phyloP scores from a whole-genome alignment of 2,888 invertebrate genomes.

The Sycophila texana region DNA sequence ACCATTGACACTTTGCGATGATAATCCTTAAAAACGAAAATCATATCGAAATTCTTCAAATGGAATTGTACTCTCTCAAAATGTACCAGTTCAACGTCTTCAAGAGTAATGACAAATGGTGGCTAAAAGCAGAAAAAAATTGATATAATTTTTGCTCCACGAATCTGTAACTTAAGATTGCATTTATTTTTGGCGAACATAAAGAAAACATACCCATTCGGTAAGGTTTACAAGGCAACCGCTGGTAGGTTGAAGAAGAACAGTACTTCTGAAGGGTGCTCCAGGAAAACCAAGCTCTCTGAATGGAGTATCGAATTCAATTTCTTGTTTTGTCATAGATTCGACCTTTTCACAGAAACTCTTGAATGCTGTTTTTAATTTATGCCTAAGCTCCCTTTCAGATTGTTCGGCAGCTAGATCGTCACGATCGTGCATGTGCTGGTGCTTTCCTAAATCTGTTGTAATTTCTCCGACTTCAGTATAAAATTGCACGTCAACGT shows the following conservation, averaged over 20 bases:
- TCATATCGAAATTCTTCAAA: slow-evolving; percentile 99
- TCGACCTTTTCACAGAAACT: slow-evolving; percentile 98
- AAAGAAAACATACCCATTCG: slow-evolving; percentile 85
- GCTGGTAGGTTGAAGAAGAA: slow-evolving; percentile 96
- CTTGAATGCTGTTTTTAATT: slow-evolving; percentile 97
- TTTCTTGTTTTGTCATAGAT: slow-evolving; percentile 94
- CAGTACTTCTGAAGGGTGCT: slow-evolving; percentile 97
- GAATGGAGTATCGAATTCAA: slow-evolving; percentile 99
- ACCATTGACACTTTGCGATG: slow-evolving; percentile 95
- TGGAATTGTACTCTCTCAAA: slow-evolving; percentile 99
- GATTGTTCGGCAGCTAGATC: slow-evolving; percentile 99
- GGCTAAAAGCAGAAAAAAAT: slow-evolving; percentile 78
- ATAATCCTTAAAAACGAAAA: slow-evolving; percentile 99
- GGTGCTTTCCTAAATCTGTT: slow-evolving; percentile 99
- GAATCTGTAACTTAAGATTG: not conserved
- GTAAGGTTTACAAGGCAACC: slow-evolving; percentile 98
- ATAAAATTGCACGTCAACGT: slow-evolving; percentile 99
- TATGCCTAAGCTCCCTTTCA: slow-evolving; percentile 96
- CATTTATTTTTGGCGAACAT: not conserved
- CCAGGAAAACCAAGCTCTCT: slow-evolving; percentile 98
- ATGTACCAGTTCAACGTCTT: slow-evolving; percentile 98
- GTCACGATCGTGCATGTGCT: slow-evolving; percentile 99
- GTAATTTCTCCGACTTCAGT: slow-evolving; percentile 99
- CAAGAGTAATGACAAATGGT: slow-evolving; percentile 97
- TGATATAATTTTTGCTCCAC: not conserved